Evolutionary conservation across 2,797 vertebrate genomes (phyloP).

Genomic region (Takifugu rubripes): DNA sequence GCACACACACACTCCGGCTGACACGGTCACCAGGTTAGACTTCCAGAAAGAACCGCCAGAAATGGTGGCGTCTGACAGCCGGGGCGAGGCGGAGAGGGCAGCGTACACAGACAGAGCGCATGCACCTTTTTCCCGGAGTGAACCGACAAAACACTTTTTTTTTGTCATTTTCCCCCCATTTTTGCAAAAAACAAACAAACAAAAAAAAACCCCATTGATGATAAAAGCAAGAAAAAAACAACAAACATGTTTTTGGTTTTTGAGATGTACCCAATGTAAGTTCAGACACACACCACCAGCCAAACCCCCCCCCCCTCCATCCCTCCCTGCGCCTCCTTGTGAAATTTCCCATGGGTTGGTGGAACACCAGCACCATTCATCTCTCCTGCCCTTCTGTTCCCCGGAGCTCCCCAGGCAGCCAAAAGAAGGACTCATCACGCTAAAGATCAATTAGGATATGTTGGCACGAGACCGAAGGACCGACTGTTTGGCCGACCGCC

Average conservation of each 20-base stretch:
- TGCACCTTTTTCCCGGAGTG: constrained; percentile 59
- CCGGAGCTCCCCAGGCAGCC: constrained; percentile 37
- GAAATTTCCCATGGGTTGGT: constrained; percentile 36
- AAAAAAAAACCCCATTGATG: too few relatives aligned
- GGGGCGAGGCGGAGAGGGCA: constrained; percentile 46
- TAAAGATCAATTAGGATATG: constrained; percentile 41
- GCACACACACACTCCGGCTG: neutral
- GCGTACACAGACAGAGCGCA: constrained; percentile 56
- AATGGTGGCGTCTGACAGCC: constrained; percentile 47
- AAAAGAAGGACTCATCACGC: constrained; percentile 21
- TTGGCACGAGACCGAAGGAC: constrained; percentile 56
- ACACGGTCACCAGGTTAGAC: constrained; percentile 12
- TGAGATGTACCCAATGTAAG: constrained; percentile 75
- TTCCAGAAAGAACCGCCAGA: constrained; percentile 43
- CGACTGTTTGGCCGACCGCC: constrained; percentile 35
- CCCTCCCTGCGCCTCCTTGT: constrained; percentile 21
- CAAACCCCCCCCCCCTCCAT: constrained; percentile 18
- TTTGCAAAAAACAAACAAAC: constrained; percentile 53
- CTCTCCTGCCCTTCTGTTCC: constrained; percentile 46
- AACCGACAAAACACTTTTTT: constrained; percentile 56
- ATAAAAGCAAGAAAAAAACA: constrained; percentile 55
- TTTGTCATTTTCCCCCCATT: constrained; percentile 43
- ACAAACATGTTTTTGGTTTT: constrained; percentile 72
- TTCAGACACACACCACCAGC: constrained; percentile 66
- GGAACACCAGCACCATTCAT: constrained; percentile 47